Percentiles rank a stretch among this genome's conserved stretches.
Conservation (phyloP, 2,797 vertebrate genomes). For the Pseudotriccus pelzelni region DNA sequence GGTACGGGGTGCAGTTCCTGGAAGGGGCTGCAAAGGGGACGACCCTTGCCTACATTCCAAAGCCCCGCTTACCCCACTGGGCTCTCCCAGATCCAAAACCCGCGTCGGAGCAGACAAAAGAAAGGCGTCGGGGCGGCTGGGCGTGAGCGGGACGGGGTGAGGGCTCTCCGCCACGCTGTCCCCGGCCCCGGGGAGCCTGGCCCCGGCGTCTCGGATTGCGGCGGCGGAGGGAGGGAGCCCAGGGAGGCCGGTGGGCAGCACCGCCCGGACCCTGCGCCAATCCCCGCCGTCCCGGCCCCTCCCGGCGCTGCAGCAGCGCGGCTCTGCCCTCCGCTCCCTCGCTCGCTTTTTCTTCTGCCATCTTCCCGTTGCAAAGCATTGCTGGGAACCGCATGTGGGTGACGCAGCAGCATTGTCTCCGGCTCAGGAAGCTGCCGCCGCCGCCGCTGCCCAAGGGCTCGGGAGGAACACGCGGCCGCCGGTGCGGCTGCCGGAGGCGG, state of each 20-base stretch:
- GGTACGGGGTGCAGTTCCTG: neutral
- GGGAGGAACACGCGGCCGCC: conserved; percentile 37
- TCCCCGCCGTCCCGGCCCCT: conserved; percentile 55
- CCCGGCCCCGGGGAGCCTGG: neutral
- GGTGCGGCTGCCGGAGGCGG: neutral
- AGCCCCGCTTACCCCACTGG: rapidly evolving
- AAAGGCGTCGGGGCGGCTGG: neutral
- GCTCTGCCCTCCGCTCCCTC: conserved; percentile 62
- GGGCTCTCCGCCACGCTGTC: neutral
- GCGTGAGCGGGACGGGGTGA: neutral
- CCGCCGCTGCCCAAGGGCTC: conserved; percentile 70
- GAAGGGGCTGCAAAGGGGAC: neutral
- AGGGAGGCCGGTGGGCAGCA: neutral
- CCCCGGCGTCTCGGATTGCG: conserved; percentile 54
- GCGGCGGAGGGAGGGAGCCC: conserved; percentile 40
- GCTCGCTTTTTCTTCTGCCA: conserved; percentile 66
- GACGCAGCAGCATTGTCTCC: conserved; percentile 83
- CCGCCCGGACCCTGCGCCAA: conserved; percentile 37
- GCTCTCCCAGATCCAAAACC: neutral
- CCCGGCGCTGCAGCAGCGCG: conserved; percentile 73
- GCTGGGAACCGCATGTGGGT: conserved; percentile 84
- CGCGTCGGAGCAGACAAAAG: neutral
- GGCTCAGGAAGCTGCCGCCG: conserved; percentile 75
- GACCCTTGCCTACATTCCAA: neutral
- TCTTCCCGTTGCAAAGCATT: conserved; percentile 83